Percentiles rank a stretch among this genome's conserved stretches.
phyloP scores from a whole-genome alignment of 64 coral and sea anemone species.

The Pocillopora damicornis region DNA sequence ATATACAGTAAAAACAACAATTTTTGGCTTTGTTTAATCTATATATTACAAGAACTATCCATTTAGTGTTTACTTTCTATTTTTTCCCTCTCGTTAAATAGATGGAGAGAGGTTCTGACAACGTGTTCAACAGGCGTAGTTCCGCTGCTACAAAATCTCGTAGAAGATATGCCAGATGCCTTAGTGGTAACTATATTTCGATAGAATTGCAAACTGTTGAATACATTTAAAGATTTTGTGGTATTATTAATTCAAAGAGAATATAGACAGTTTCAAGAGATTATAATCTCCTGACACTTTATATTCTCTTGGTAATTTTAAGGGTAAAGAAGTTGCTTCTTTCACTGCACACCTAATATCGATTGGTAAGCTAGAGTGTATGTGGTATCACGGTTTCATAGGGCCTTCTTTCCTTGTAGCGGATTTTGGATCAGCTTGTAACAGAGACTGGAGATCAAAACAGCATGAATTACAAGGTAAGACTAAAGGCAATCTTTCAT shows the following conservation, averaged over 20 bases:
- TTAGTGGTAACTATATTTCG: slow-evolving; percentile 41
- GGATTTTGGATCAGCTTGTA: slow-evolving; percentile 67
- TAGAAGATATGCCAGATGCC: slow-evolving; percentile 77
- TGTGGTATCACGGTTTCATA: not conserved
- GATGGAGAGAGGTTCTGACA: slow-evolving; percentile 74
- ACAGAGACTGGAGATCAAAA: slow-evolving; percentile 44
- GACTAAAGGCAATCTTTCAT: not conserved
- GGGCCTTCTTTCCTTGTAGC: slow-evolving; percentile 18
- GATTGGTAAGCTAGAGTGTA: not conserved
- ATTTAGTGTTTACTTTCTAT: not conserved
- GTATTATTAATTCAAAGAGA: too few species aligned
- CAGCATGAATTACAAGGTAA: slow-evolving; percentile 61
- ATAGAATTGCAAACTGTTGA: too few species aligned
- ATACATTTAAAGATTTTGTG: too few species aligned
- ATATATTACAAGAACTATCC: too few species aligned
- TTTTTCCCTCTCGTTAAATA: not conserved
- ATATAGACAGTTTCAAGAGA: too few species aligned
- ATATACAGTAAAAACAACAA: too few species aligned
- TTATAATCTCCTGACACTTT: too few species aligned
- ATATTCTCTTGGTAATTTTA: too few species aligned
- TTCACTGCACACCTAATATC: not conserved
- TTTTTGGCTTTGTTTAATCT: too few species aligned
- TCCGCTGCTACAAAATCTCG: slow-evolving; percentile 48
- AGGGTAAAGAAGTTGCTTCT: not conserved
- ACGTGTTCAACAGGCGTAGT: slow-evolving; percentile 62